These are phyloP conservation scores for Drosophila ohnishii DNA, from an alignment of 1,140 invertebrate species.

Conservation along the genomic window DNA sequence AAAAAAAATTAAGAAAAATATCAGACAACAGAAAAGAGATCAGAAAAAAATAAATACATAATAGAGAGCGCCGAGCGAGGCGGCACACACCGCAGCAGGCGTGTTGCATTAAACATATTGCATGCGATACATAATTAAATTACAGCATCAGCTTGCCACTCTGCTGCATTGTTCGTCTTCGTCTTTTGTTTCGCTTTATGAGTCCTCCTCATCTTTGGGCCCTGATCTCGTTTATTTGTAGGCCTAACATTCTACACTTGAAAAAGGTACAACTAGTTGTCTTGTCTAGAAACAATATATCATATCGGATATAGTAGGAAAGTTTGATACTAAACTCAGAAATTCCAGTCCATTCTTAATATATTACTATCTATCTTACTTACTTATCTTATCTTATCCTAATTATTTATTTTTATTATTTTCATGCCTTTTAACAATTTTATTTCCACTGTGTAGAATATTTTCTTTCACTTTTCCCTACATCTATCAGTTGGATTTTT, in stretches of 20 bases:
- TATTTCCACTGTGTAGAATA: conserved; percentile 1
- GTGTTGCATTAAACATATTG: conserved; percentile 56
- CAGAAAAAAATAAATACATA: conserved; percentile 23
- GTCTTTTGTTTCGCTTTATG: conserved; percentile 36
- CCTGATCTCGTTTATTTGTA: conserved; percentile 72
- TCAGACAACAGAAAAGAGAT: conserved; percentile 35
- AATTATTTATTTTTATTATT: not conserved
- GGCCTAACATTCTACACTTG: conserved; percentile 8
- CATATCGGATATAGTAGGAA: too few relatives aligned
- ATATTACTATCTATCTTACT: too few relatives aligned
- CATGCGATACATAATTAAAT: conserved; percentile 56
- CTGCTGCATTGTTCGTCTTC: conserved; percentile 36
- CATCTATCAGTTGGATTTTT: not conserved
- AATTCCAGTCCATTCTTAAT: too few relatives aligned
- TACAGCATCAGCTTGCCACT: conserved; percentile 55
- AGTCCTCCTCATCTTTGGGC: conserved; percentile 36
- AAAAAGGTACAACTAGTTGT: too few relatives aligned
- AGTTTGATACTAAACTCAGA: too few relatives aligned
- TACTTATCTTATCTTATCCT: too few relatives aligned
- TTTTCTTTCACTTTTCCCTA: conserved; percentile 3
- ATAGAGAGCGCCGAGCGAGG: conserved; percentile 17
- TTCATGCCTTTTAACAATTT: not conserved
- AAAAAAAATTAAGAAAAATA: not conserved
- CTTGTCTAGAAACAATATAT: too few relatives aligned
- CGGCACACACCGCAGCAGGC: conserved; percentile 9